phyloP scores from a whole-genome alignment of 2,888 invertebrate genomes.

The Drosophila antonietae region DNA sequence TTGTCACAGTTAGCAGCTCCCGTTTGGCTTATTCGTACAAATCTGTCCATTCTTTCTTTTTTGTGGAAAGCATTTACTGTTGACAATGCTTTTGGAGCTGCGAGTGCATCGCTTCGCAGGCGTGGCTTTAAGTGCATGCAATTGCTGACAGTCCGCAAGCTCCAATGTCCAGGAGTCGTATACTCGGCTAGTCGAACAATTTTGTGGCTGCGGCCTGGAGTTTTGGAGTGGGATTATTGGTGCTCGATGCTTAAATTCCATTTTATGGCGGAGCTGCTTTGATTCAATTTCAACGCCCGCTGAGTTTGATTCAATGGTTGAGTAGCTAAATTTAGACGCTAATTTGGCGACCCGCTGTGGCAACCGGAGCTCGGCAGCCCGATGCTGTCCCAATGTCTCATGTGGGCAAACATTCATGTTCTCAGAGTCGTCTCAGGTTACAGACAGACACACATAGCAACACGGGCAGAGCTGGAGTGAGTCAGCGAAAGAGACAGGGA shows the following conservation, averaged over 20 bases:
- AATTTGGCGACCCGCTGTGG: slow-evolving; percentile 66
- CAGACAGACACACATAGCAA: not conserved
- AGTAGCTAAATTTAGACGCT: slow-evolving; percentile 74
- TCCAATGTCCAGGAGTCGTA: not conserved
- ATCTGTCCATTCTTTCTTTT: not conserved
- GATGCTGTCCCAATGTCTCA: slow-evolving; percentile 16
- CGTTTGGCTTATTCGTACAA: slow-evolving; percentile 16
- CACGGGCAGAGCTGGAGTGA: not conserved
- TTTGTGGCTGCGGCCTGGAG: not conserved
- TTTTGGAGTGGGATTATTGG: slow-evolving; percentile 14
- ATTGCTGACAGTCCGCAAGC: not conserved
- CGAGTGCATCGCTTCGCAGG: not conserved
- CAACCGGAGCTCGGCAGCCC: slow-evolving; percentile 34
- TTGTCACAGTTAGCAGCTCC: slow-evolving; percentile 17
- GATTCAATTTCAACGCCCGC: slow-evolving; percentile 40
- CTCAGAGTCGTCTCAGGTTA: slow-evolving; percentile 31
- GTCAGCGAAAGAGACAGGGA: slow-evolving; percentile 3
- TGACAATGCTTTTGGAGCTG: slow-evolving; percentile 23
- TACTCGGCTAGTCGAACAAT: not conserved
- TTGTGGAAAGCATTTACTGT: slow-evolving; percentile 15
- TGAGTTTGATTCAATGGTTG: slow-evolving; percentile 50
- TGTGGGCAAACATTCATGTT: slow-evolving; percentile 26
- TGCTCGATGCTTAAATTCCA: slow-evolving; percentile 12
- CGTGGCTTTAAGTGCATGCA: slow-evolving; percentile 17
- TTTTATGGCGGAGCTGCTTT: slow-evolving; percentile 25